Percentiles rank a stretch among this genome's conserved stretches.
These are phyloP conservation scores for Nineta flava DNA, from an alignment of 2,888 invertebrate genomes.

Conservation along the genomic window DNA sequence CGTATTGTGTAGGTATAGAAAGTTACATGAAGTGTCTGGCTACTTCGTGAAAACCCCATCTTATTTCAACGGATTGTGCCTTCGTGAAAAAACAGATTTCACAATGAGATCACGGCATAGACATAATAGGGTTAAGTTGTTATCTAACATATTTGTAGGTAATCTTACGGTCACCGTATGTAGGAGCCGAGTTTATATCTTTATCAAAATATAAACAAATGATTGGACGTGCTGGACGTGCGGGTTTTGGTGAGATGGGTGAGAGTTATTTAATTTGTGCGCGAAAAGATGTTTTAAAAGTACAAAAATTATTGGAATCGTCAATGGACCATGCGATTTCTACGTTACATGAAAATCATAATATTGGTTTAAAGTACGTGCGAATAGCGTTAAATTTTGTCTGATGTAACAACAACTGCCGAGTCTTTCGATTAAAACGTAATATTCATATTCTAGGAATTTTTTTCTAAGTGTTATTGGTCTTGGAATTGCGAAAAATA, in stretches of 20 bases:
- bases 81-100: too few species aligned
- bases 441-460: conserved; percentile 28
- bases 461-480: conserved; percentile 55
- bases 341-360: conserved; percentile 34
- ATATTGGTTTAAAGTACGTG: conserved; percentile 31
- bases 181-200: conserved; percentile 58
- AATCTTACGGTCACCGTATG: conserved; percentile 68
- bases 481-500: conserved; percentile 40
- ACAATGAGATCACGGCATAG: too few species aligned
- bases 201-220: conserved; percentile 85
- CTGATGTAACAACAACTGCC: background rate
- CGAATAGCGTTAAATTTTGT: background rate
- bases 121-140: too few species aligned
- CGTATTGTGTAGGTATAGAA: too few species aligned
- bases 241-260: conserved; percentile 66
- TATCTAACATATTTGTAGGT: conserved; percentile 27
- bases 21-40: too few species aligned
- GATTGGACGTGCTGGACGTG: conserved; percentile 86
- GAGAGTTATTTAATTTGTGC: conserved; percentile 78
- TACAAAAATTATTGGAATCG: conserved; percentile 38
- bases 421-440: background rate
- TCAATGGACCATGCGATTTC: conserved; percentile 53
- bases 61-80: too few species aligned
- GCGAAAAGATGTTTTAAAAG: conserved; percentile 37
- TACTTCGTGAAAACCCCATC: too few species aligned